Evolutionary conservation across 2,797 vertebrate genomes (phyloP).

Genomic region (Brachyalestes nurse): DNA sequence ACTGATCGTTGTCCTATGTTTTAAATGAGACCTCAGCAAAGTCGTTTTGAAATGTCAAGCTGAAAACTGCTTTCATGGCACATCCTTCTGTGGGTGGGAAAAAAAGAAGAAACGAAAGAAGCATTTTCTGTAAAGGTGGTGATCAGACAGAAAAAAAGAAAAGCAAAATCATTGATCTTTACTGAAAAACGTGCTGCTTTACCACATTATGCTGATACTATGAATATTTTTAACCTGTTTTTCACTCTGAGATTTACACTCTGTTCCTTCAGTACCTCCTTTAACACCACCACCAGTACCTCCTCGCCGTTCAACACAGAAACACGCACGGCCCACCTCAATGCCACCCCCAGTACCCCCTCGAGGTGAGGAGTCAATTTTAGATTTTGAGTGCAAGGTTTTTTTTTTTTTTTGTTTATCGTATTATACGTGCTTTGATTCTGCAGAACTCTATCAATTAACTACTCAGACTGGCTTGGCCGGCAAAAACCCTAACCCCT

Average conservation of each 20-base stretch:
- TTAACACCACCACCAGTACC: slow-evolving; percentile 48
- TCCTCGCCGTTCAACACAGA: slow-evolving; percentile 45
- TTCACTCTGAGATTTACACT: background rate
- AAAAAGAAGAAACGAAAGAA: slow-evolving; percentile 26
- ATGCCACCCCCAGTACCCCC: slow-evolving; percentile 72
- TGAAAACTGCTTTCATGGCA: slow-evolving; percentile 18
- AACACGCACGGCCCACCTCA: slow-evolving; percentile 18
- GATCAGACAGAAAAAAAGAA: background rate
- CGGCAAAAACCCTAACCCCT: no score
- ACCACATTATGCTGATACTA: background rate
- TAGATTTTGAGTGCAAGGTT: background rate
- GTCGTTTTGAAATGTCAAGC: slow-evolving; percentile 29
- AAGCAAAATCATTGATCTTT: no score
- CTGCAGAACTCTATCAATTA: background rate
- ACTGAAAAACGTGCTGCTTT: background rate
- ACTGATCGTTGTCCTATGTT: background rate
- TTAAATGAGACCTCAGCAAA: background rate
- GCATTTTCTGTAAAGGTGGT: background rate
- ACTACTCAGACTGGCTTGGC: no score
- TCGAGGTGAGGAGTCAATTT: slow-evolving; percentile 64
- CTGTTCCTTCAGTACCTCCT: slow-evolving; percentile 39
- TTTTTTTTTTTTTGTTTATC: background rate
- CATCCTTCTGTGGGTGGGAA: slow-evolving; percentile 50
- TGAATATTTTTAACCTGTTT: background rate
- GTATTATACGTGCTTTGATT: background rate